Conservation (phyloP, 2,113 vertebrate genomes). For the Vireo altiloquus region DNA sequence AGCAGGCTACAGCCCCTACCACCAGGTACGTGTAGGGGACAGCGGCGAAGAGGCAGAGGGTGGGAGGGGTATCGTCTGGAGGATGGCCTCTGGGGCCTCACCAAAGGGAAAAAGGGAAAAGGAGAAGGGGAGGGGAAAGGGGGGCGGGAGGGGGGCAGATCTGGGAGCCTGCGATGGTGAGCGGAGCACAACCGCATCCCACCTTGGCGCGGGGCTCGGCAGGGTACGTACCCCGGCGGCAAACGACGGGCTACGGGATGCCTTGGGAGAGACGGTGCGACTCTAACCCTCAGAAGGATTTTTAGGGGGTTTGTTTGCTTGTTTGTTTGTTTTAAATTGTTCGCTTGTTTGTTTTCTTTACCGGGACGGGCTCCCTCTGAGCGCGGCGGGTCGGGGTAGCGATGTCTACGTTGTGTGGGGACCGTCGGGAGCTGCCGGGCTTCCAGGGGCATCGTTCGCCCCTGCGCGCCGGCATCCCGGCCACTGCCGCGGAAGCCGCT, state of each 20-base stretch:
- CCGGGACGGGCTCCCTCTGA: background rate
- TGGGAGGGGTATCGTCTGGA: slow-evolving; percentile 33
- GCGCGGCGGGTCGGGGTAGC: background rate
- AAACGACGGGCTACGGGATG: background rate
- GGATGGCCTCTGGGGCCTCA: slow-evolving; percentile 25
- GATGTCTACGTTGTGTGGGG: background rate
- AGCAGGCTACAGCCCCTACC: slow-evolving; percentile 87
- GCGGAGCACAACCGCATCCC: slow-evolving; percentile 22
- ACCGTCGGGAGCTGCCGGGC: background rate
- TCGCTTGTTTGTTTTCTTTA: background rate
- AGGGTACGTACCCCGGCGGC: background rate
- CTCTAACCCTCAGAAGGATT: background rate
- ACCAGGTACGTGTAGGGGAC: slow-evolving; percentile 79
- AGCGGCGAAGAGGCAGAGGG: background rate
- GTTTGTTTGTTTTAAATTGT: background rate
- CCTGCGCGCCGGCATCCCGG: background rate
- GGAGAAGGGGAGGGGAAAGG: slow-evolving; percentile 31
- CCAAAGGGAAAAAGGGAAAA: slow-evolving; percentile 45
- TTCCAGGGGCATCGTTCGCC: background rate
- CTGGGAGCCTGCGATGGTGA: slow-evolving; percentile 32
- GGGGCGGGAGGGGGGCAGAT: background rate
- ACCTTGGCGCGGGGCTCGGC: slow-evolving; percentile 21
- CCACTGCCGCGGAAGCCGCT: background rate
- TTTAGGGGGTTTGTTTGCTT: background rate
- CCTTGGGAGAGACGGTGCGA: background rate